Evolutionary conservation across 2,888 invertebrate genomes (phyloP).

Genomic region (Dicycla oo): DNA sequence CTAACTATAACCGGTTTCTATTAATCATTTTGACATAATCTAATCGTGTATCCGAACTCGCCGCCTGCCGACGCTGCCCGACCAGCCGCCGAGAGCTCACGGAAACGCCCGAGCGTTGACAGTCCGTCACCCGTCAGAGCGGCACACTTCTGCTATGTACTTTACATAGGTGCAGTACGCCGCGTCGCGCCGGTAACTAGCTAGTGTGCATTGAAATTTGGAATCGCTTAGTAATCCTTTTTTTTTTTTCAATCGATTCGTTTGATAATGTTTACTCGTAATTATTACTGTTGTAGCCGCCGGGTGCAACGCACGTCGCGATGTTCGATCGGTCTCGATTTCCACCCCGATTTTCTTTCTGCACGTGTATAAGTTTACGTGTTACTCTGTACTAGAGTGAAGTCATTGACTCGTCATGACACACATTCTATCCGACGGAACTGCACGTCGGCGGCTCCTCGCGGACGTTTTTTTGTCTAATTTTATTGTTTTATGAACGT

Average conservation of each 20-base stretch:
- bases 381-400: constrained; percentile 69
- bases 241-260: constrained; percentile 71
- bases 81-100: constrained; percentile 73
- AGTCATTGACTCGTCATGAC: constrained; percentile 90
- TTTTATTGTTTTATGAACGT: constrained; percentile 73
- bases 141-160: constrained; percentile 86
- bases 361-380: constrained; percentile 87
- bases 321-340: constrained; percentile 66
- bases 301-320: constrained; percentile 75
- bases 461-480: constrained; percentile 76
- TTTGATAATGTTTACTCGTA: constrained; percentile 74
- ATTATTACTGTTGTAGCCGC: constrained; percentile 67
- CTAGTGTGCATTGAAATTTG: constrained; percentile 80
- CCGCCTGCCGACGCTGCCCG: constrained; percentile 65
- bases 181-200: constrained; percentile 82
- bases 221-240: constrained; percentile 68
- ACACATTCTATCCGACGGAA: constrained; percentile 88
- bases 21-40: constrained; percentile 84
- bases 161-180: constrained; percentile 85
- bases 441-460: constrained; percentile 79
- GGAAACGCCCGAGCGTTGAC: constrained; percentile 84
- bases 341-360: constrained; percentile 73
- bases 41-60: constrained; percentile 76
- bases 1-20: constrained; percentile 81
- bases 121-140: constrained; percentile 87